Base-by-base conservation (phyloP, 2,888 invertebrate genomes). In the Hoplodrina blanda region DNA sequence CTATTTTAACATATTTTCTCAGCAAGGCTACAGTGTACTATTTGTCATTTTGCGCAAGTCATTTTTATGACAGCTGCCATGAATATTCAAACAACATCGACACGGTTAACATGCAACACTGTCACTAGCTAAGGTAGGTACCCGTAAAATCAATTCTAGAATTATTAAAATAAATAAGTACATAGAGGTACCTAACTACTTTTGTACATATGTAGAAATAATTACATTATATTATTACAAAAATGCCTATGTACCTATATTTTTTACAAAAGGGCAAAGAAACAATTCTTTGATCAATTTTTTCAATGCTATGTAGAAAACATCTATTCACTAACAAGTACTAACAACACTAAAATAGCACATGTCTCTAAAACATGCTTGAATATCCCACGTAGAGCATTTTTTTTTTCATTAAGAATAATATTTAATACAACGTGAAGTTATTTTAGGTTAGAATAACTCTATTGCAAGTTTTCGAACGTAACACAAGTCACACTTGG, bases 401-500 rank as follows among this genome's bases (percentile, higher is more conserved):
- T 76, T 82, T 25, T 82, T 25, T 25, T 82, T 82, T 82, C 64
- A 64, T 66, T 76, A 69, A 25, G 62, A 78, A 75, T 77, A 80
- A 73, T 46, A 46, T 46, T 78, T 49, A 73, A 61, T 73, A 76
- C 82, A 73, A 80, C 84, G 83, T 82, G 82, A 77, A 86, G 81
- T 82, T 85, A 85, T 88, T 89, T 89, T 86, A 89, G 89, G 90
- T 90, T 90, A 89, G 81, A 85, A 86, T 83, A 81, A 75, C 69
- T 69, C 77, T 72, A 76, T 69, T 80, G 72, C 73, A 86, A 81
- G 90, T 90, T 91, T 91, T 90, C 88, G 91, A 93, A 93, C 92
- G 90, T 73, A 86, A 79, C 85, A 81, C 84, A 88, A 90, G 91
- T 92, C 92, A 90, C 91, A 92, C 88, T 91, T 89, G 88, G 89